Evolutionary conservation across 2,888 invertebrate species (phyloP), one percentile per base, ranked within the genome.

Genomic region (Cyrtodaria siliqua): DNA sequence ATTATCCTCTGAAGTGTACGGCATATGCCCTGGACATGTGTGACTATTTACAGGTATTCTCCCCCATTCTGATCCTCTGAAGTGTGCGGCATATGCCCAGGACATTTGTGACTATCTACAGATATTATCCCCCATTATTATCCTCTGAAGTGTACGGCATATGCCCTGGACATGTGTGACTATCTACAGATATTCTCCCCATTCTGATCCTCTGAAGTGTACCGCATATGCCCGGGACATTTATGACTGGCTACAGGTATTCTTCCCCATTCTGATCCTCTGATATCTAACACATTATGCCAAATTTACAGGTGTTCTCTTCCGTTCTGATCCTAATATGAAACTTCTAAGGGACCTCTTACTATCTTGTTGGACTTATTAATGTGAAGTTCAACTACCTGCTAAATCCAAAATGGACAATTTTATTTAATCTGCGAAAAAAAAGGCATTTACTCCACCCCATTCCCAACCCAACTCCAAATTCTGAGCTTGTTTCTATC

Each of bases 171-270:
- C 47, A 83, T 89, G 33, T 79, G 87, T 55, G 78, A 84, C 44
- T 89, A 89, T 56, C 44, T 87, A n/a, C 85, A 85, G 87, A 88
- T 89, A 59, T n/a, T n/a, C n/a, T n/a, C n/a, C n/a, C n/a, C n/a
- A n/a, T n/a, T n/a, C n/a, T n/a, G 83, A 85, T 44, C 80, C 80
- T 1, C 79, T 87, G 29, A 77, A 75, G 47, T 78, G 77, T 29
- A 76, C 87, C 6, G 81, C 79, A 27, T 89, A 89, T 68, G 87
- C 88, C 8, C 83, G 86, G 59, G 89, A 89, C 47, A 83, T 89
- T 33, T 79, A 86, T 55, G 78, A 84, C 44, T 89, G 89, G 52
- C 44, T 87, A n/a, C 85, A 85, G 87, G 89, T 89, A n/a, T n/a
- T n/a, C n/a, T n/a, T n/a, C n/a, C 70, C 24, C 64, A 79, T 12